Conservation (phyloP, 2,113 vertebrate genomes). For the Brachionichthys hirsutus region DNA sequence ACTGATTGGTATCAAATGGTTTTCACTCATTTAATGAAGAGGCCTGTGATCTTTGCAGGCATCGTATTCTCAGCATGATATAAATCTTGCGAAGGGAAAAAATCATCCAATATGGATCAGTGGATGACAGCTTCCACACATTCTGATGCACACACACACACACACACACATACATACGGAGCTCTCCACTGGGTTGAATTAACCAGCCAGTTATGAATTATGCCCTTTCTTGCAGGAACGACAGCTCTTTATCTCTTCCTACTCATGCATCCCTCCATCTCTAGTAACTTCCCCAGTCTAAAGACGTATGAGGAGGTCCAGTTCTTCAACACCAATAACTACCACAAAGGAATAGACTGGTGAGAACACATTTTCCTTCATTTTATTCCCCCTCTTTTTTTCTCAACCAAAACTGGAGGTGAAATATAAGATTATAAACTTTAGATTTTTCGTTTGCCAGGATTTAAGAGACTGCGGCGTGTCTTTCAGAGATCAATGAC, state of each 20-base stretch:
- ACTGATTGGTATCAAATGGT: slow-evolving; percentile 75
- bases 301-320: slow-evolving; percentile 99
- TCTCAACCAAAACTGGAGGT: slow-evolving; percentile 17
- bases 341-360: slow-evolving; percentile 99
- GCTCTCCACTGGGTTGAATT: slow-evolving; percentile 54
- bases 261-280: slow-evolving; percentile 97
- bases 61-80: slow-evolving; percentile 48
- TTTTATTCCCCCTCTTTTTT: slow-evolving; percentile 19
- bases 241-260: slow-evolving; percentile 98
- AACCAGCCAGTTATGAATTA: slow-evolving; percentile 68
- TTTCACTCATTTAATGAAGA: slow-evolving; percentile 65
- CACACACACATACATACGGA: slow-evolving; percentile 18
- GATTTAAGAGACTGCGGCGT: slow-evolving; percentile 12
- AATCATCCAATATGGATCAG: slow-evolving; percentile 68
- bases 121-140: slow-evolving; percentile 46
- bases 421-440: slow-evolving; percentile 32
- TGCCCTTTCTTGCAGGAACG: slow-evolving; percentile 86
- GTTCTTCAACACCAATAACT: slow-evolving; percentile 99
- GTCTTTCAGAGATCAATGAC: slow-evolving; percentile 34
- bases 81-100: slow-evolving; percentile 50
- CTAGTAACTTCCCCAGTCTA: slow-evolving; percentile 96
- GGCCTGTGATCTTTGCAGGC: slow-evolving; percentile 46
- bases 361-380: slow-evolving; percentile 65
- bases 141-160: slow-evolving; percentile 15
- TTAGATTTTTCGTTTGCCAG: no score